Percentiles rank a stretch among this genome's conserved stretches.
phyloP scores from a whole-genome alignment of 2,888 invertebrate genomes.

The Agriopis leucophaearia region DNA sequence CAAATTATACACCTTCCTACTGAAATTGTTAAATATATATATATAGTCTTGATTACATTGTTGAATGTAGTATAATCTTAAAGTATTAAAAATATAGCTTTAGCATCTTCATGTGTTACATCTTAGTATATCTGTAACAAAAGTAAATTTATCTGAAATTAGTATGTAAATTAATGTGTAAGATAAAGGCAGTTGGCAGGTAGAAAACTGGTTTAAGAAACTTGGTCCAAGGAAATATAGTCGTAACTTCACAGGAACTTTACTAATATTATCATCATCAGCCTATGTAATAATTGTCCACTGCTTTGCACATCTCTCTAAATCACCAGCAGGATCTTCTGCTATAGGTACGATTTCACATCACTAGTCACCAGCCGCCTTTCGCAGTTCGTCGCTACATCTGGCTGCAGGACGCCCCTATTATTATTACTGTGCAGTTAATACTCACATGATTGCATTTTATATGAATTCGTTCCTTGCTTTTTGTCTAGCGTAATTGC shows the following conservation, averaged over 20 bases:
- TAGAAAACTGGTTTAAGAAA: slow-evolving; percentile 16
- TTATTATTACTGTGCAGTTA: slow-evolving; percentile 2
- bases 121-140: slow-evolving; percentile 10
- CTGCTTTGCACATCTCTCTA: background rate
- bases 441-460: slow-evolving; percentile 58
- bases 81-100: background rate
- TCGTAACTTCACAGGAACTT: background rate
- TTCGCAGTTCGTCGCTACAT: background rate
- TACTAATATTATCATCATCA: background rate
- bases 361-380: background rate
- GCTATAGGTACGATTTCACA: background rate
- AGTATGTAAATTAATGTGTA: background rate
- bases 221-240: background rate
- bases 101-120: background rate
- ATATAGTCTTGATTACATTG: background rate
- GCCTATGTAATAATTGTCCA: background rate
- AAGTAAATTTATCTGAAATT: background rate
- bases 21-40: background rate
- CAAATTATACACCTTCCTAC: background rate
- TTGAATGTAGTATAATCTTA: background rate
- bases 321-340: too few species aligned
- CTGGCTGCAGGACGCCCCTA: background rate
- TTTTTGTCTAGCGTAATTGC: slow-evolving; percentile 89
- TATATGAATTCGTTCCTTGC: slow-evolving; percentile 83
- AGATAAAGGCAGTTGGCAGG: background rate